Conservation (phyloP, 2,113 vertebrate species). For the Tapirus terrestris region DNA sequence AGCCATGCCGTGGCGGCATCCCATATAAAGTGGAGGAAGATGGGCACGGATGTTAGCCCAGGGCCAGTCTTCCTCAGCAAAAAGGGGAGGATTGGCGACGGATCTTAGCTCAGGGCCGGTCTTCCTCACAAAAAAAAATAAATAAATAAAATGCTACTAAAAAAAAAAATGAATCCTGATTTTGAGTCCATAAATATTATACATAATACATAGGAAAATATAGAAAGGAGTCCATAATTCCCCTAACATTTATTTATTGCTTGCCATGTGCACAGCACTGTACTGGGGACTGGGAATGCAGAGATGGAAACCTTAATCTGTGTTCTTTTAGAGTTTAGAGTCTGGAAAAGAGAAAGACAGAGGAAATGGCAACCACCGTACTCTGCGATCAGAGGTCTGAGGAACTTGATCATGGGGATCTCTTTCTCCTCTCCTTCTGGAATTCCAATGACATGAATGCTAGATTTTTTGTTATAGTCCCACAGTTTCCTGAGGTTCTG, state of each 20-base stretch:
- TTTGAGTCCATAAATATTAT: background rate
- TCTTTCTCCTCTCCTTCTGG: background rate
- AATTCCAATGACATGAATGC: background rate
- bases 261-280: background rate
- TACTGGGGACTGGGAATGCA: background rate
- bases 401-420: accelerated
- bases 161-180: no score
- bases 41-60: no score
- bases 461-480: background rate
- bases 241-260: background rate
- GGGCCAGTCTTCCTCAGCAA: no score
- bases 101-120: no score
- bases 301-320: background rate
- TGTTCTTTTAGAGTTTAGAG: background rate
- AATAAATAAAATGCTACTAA: no score
- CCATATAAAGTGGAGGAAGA: no score
- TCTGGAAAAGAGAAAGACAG: background rate
- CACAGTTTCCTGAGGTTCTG: background rate
- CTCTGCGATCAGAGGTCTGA: background rate
- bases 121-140: no score
- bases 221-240: background rate
- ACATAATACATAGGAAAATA: background rate
- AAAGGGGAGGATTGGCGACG: no score
- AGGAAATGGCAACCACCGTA: no score
- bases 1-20: no score